A percentile compares a stretch with the other conserved stretches of the same genome.
Conservation (phyloP, 2,888 invertebrate genomes). For the Desoria tigrina region DNA sequence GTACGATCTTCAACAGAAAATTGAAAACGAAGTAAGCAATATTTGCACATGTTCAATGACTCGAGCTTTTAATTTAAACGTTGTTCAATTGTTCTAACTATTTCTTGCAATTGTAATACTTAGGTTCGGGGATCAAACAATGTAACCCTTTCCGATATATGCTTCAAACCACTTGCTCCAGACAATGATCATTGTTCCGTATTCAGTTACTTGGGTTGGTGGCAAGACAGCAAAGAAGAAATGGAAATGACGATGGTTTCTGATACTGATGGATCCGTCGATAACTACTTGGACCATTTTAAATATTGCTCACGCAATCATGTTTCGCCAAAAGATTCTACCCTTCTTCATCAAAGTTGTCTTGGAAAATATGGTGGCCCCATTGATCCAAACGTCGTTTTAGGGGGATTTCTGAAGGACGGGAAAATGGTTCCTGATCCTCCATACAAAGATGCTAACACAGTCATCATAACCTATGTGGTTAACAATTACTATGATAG, state of each 20-base stretch:
- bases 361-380: slow-evolving; percentile 88
- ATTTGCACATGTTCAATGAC: background rate
- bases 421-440: slow-evolving; percentile 38
- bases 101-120: background rate
- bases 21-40: slow-evolving; percentile 58
- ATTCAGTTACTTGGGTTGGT: slow-evolving; percentile 91
- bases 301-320: slow-evolving; percentile 65
- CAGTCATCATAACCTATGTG: slow-evolving; percentile 43
- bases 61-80: background rate
- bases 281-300: slow-evolving; percentile 74
- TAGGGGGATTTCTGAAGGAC: slow-evolving; percentile 77
- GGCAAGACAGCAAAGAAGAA: slow-evolving; percentile 68
- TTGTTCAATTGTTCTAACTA: too few species aligned
- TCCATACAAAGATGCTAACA: slow-evolving; percentile 41
- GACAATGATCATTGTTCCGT: slow-evolving; percentile 75
- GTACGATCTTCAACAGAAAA: slow-evolving; percentile 70
- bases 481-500: slow-evolving; percentile 45
- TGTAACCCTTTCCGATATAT: slow-evolving; percentile 72
- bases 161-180: slow-evolving; percentile 84
- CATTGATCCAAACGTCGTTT: slow-evolving; percentile 82
- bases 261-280: slow-evolving; percentile 21
- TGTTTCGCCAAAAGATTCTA: slow-evolving; percentile 55
- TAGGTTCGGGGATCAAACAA: slow-evolving; percentile 25
- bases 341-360: slow-evolving; percentile 61
- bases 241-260: slow-evolving; percentile 57